Base-by-base conservation (phyloP, 2,888 invertebrate genomes). In the Dendrolimus houi region DNA sequence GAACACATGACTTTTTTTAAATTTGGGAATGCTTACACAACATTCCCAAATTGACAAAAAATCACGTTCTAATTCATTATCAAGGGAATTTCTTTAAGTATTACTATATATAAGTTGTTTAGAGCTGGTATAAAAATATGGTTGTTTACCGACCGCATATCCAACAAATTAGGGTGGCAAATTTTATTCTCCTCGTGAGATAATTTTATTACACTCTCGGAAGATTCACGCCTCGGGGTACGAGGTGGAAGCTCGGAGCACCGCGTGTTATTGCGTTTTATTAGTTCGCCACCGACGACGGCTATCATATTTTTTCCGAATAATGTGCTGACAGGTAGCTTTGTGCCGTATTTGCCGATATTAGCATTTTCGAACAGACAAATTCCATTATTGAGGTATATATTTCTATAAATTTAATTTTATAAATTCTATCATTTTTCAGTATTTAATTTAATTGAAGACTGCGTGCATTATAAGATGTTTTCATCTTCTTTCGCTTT, bases 191-290 rank as follows among this genome's bases (percentile, higher is more conserved):
- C 68, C 77, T 77, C 79, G 67, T 74, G 80, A 79, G 79, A 79
- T 87, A 87, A 87, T 87, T 85, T 85, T 87, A 85, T 88, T 87
- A 83, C 77, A 65, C 61, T 67, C 69, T 67, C 74, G 75, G 71
- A 72, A 83, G 83, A 85, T 83, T 85, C 79, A 69, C 74, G 80
- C 79, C 80, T 62, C 72, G 65, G 77, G 81, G 77, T 71, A 68
- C 70, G 65, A 65, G 29, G 29, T 29, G 29, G 47, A 2, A 47
- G 47, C 47, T 64, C 69, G 67, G 71, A 65, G 70, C 74, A 70
- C 74, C 71, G 69, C 76, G 70, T 75, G 77, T 86, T 86, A 87
- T 87, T 87, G 83, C 86, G 73, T 79, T 88, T 87, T 87, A 87
- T 83, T 84, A 85, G 75, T 69, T 66, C 62, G 69, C 72, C 74